A percentile compares a stretch with the other conserved stretches of the same genome.
phyloP scores from a whole-genome alignment of 2,888 invertebrate genomes.

The Falcaria lacertinaria region DNA sequence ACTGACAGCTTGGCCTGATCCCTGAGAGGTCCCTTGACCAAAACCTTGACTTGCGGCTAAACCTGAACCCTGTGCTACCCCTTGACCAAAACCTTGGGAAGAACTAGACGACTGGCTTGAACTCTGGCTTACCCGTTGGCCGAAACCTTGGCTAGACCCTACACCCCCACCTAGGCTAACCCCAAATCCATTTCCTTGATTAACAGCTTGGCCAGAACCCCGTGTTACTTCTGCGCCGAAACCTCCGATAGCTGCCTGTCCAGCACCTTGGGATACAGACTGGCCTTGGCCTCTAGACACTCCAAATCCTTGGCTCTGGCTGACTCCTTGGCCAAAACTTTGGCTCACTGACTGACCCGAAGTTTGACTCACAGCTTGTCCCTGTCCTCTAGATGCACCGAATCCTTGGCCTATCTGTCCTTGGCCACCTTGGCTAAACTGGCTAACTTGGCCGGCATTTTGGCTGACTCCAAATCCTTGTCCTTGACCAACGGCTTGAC shows the following conservation, averaged over 20 bases:
- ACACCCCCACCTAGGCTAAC: constrained; percentile 13
- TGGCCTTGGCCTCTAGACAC: constrained; percentile 12
- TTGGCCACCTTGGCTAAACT: constrained; percentile 16
- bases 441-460: background rate
- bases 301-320: too few relatives aligned
- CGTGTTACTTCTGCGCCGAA: constrained; percentile 12
- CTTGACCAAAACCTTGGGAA: constrained; percentile 4
- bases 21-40: constrained; percentile 4
- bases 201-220: constrained; percentile 11
- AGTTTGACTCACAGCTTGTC: constrained; percentile 9
- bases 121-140: constrained; percentile 12
- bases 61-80: constrained; percentile 14
- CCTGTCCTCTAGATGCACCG: constrained; percentile 12
- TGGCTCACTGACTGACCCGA: constrained; percentile 4
- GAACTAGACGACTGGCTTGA: too few relatives aligned
- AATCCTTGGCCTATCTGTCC: constrained; percentile 3
- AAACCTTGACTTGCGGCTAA: constrained; percentile 21
- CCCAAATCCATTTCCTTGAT: constrained; percentile 11
- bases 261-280: constrained; percentile 10
- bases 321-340: background rate
- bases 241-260: constrained; percentile 7
- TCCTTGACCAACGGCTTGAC: constrained; percentile 16
- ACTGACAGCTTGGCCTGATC: constrained; percentile 15
- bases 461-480: constrained; percentile 10
- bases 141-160: too few relatives aligned